Evolutionary conservation across 2,888 invertebrate species (phyloP), one percentile per base, ranked within the genome.

Genomic region (Rambutsinella grinnellia): DNA sequence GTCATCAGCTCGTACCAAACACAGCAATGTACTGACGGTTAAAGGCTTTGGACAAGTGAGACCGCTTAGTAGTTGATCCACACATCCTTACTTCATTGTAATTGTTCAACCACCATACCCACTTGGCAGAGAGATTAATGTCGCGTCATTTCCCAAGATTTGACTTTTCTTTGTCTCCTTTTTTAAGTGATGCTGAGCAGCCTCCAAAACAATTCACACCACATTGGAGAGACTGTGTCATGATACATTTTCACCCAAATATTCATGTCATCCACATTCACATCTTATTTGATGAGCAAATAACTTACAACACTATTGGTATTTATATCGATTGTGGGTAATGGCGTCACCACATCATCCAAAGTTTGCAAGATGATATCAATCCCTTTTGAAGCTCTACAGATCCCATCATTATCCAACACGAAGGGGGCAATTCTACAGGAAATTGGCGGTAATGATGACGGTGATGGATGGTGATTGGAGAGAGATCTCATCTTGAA

Each of bases 371-470:
- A n/a, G n/a, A n/a, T n/a, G n/a, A n/a, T n/a, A n/a, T n/a, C n/a
- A n/a, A n/a, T n/a, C n/a, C n/a, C n/a, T n/a, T n/a, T n/a, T n/a
- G n/a, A n/a, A n/a, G n/a, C n/a, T n/a, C n/a, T n/a, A n/a, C n/a
- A n/a, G n/a, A n/a, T n/a, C n/a, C n/a, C n/a, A 54, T 3, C 54
- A 8, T 24, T 24, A 23, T 54, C 54, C 23, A 15, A 15, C 23
- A 21, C 24, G 19, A 54, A 67, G 15, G 19, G 15, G 19, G 15
- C 19, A 49, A n/a, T n/a, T 49, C 27, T 27, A 67, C 66, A 67
- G 66, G 66, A 67, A 67, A 57, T 67, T 65, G 65, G 23, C 3
- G 19, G 15, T 49, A 63, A 53, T 63, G 28, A 13, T 49, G 24
- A 61, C 21, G 19, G 21, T 21, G 19, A 17, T 57, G 24, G 49